These are phyloP conservation scores for Drosophila malerkotliana DNA, from an alignment of 1,140 invertebrate species.

Conservation along the genomic window DNA sequence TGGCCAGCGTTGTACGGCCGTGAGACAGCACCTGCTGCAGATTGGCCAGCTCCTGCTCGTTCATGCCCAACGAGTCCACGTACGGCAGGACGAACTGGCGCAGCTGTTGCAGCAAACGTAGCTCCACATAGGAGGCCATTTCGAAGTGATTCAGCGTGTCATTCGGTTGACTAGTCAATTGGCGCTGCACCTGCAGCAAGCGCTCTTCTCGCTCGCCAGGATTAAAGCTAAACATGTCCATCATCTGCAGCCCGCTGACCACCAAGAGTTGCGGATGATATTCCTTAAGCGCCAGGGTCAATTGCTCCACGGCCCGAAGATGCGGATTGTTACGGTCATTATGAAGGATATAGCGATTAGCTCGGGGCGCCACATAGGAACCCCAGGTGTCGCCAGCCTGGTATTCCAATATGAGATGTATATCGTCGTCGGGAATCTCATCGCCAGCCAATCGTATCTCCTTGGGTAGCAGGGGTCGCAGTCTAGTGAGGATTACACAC, in stretches of 20 bases:
- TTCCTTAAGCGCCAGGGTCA: slow-evolving; percentile 87
- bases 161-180: slow-evolving; percentile 87
- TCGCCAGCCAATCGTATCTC: slow-evolving; percentile 87
- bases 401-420: slow-evolving; percentile 93
- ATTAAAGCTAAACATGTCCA: slow-evolving; percentile 93
- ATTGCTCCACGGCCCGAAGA: slow-evolving; percentile 89
- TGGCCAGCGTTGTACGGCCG: slow-evolving; percentile 90
- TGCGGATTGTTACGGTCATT: slow-evolving; percentile 93
- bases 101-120: slow-evolving; percentile 88
- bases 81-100: slow-evolving; percentile 89
- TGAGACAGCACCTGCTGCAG: slow-evolving; percentile 88
- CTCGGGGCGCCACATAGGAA: slow-evolving; percentile 89
- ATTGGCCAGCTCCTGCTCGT: slow-evolving; percentile 94
- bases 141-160: slow-evolving; percentile 92
- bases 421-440: slow-evolving; percentile 89
- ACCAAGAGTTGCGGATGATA: slow-evolving; percentile 91
- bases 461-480: slow-evolving; percentile 85
- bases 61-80: slow-evolving; percentile 95
- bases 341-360: slow-evolving; percentile 95
- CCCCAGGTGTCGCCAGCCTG: slow-evolving; percentile 91
- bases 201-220: slow-evolving; percentile 87
- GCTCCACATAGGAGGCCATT: slow-evolving; percentile 93
- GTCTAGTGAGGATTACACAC: slow-evolving; percentile 21
- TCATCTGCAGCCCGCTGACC: slow-evolving; percentile 94
- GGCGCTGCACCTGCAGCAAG: slow-evolving; percentile 88